Conservation (phyloP, 2,113 vertebrate species). For the Chitala chitala region DNA sequence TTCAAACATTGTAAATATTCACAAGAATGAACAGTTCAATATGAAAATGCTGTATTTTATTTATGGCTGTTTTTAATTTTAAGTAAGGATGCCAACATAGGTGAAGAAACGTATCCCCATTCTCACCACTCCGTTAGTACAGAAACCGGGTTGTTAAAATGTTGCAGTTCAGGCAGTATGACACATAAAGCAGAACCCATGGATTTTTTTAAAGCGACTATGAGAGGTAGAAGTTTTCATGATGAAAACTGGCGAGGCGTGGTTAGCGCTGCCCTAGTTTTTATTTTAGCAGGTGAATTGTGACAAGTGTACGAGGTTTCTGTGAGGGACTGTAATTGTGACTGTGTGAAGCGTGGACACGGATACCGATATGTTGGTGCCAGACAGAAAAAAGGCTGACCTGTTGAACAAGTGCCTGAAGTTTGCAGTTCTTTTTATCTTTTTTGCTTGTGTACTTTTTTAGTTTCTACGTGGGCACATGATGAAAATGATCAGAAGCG, state of each 20-base stretch:
- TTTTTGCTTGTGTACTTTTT: too few relatives aligned
- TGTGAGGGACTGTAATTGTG: neutral
- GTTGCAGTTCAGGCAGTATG: neutral
- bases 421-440: too few relatives aligned
- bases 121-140: neutral
- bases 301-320: neutral
- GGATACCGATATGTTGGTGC: neutral
- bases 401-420: neutral
- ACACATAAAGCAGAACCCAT: neutral
- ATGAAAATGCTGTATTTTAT: too few relatives aligned
- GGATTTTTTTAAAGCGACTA: neutral
- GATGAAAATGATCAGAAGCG: neutral
- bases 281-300: neutral
- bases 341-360: neutral
- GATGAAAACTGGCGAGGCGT: neutral
- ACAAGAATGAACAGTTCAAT: neutral
- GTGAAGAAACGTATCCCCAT: too few relatives aligned
- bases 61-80: too few relatives aligned
- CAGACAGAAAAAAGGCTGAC: neutral
- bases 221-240: neutral
- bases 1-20: constrained; percentile 35
- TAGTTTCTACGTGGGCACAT: neutral
- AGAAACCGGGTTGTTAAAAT: neutral
- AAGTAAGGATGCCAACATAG: too few relatives aligned
- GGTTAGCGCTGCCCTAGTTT: neutral